Evolutionary conservation across 2,888 invertebrate species (phyloP).

Genomic region (Drosophila limbata): DNA sequence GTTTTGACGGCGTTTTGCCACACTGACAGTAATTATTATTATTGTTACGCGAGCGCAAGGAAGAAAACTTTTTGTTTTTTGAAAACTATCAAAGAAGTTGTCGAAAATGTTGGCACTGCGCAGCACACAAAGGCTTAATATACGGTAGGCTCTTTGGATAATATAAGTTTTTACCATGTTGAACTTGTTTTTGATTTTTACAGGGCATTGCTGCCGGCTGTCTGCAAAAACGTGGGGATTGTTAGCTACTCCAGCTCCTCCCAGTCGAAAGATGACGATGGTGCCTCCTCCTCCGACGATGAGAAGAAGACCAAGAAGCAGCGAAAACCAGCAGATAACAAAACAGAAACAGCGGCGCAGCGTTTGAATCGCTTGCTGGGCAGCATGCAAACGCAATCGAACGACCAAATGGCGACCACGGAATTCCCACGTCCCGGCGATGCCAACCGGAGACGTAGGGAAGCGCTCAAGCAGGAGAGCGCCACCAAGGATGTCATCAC

Average conservation of each 20-base stretch:
- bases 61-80: constrained; percentile 36
- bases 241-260: constrained; percentile 54
- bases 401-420: constrained; percentile 56
- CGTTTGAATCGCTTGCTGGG: constrained; percentile 83
- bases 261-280: constrained; percentile 71
- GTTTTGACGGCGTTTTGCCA: constrained; percentile 31
- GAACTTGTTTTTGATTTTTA: not conserved
- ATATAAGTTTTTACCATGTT: not conserved
- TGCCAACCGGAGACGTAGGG: constrained; percentile 65
- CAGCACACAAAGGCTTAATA: constrained; percentile 39
- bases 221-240: constrained; percentile 69
- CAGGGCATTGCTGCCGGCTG: constrained; percentile 62
- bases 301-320: constrained; percentile 68
- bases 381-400: constrained; percentile 83
- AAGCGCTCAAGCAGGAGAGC: constrained; percentile 60
- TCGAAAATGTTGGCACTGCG: constrained; percentile 55
- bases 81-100: constrained; percentile 52
- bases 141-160: constrained; percentile 43
- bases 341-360: constrained; percentile 78
- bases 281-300: constrained; percentile 78
- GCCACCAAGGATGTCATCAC: constrained; percentile 75
- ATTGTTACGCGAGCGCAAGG: constrained; percentile 71
- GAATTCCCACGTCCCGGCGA: constrained; percentile 81
- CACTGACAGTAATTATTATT: constrained; percentile 18
- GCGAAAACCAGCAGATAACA: constrained; percentile 32